Conservation (phyloP, 2,797 vertebrate species). For the Enteromius afrohamiltoni region DNA sequence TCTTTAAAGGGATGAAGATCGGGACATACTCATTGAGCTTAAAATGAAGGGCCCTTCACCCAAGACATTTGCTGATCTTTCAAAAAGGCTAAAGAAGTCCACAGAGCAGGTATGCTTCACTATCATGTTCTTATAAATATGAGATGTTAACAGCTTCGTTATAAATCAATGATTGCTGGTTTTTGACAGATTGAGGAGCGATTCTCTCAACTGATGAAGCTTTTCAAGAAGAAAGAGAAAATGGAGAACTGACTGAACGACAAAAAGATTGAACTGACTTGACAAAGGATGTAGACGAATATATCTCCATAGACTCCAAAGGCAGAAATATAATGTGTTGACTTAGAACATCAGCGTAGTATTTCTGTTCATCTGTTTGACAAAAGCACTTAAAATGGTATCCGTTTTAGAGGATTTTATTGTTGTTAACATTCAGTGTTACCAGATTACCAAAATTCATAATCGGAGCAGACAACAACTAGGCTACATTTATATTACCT, state of each 20-base stretch:
- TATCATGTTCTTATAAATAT: not conserved
- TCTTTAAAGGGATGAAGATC: constrained; percentile 88
- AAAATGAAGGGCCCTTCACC: constrained; percentile 88
- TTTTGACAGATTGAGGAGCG: constrained; percentile 87
- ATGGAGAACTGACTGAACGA: constrained; percentile 70
- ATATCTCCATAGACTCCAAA: not conserved
- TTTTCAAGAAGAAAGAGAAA: constrained; percentile 93
- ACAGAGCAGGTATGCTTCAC: constrained; percentile 81
- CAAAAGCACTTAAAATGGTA: constrained; percentile 31
- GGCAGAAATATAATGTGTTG: not conserved
- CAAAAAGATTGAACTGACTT: not conserved
- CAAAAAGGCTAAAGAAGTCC: constrained; percentile 86
- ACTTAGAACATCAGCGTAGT: not conserved
- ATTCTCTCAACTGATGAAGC: constrained; percentile 92
- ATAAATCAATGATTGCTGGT: not conserved
- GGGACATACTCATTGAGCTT: constrained; percentile 88
- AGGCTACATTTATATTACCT: not conserved
- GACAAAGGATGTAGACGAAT: not conserved
- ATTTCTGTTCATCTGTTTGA: constrained; percentile 7
- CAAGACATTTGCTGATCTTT: constrained; percentile 87
- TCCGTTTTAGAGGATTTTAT: not conserved
- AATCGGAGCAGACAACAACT: not conserved
- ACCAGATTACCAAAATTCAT: not conserved
- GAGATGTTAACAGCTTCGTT: not conserved
- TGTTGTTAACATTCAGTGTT: not conserved